Conservation (phyloP, 1,140 invertebrate species). For the Popillia japonica region DNA sequence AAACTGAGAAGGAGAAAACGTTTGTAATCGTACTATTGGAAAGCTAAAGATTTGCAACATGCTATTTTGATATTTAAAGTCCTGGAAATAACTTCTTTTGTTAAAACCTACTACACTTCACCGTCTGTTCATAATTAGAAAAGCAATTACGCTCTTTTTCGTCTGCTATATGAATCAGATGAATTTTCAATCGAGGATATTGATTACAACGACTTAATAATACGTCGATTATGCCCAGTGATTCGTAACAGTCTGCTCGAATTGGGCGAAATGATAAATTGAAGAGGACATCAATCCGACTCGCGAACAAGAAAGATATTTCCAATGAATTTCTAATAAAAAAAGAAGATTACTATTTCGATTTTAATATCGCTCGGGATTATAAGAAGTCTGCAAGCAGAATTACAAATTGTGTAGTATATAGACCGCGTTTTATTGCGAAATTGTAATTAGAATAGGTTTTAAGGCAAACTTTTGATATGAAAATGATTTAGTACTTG, state of each 20-base stretch:
- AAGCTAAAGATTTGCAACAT: too few relatives aligned
- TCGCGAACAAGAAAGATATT: not conserved
- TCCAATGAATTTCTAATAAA: constrained; percentile 21
- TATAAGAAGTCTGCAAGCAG: not conserved
- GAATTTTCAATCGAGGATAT: not conserved
- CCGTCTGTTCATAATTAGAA: constrained; percentile 7
- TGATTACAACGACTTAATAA: constrained; percentile 16
- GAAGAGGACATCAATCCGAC: not conserved
- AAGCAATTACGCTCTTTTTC: constrained; percentile 7
- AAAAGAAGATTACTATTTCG: constrained; percentile 17
- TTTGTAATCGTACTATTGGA: too few relatives aligned
- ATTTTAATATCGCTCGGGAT: not conserved
- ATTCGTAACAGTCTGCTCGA: not conserved
- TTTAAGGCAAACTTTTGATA: too few relatives aligned
- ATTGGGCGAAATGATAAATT: constrained; percentile 16
- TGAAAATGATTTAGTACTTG: too few relatives aligned
- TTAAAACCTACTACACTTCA: not conserved
- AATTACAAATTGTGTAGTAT: not conserved
- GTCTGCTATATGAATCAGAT: not conserved
- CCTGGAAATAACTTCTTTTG: not conserved
- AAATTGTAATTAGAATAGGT: too few relatives aligned
- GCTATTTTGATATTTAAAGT: not conserved
- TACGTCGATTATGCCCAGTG: constrained; percentile 21
- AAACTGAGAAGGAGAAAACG: too few relatives aligned
- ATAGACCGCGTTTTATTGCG: too few relatives aligned